Conservation (phyloP, 2,888 invertebrate genomes). For the Coenonympha arcania region DNA sequence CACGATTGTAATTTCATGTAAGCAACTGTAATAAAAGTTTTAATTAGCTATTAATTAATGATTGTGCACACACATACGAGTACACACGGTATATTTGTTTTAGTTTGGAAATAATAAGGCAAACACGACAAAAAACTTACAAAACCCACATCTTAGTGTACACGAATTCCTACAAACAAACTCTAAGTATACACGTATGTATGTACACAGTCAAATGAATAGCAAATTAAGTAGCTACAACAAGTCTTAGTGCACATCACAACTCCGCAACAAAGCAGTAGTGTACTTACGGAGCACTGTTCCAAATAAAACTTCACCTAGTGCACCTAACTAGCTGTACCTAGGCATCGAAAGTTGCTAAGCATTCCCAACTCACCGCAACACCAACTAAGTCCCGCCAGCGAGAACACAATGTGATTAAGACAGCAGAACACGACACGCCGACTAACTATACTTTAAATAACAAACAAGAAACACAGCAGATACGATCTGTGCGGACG, state of each 20-base stretch:
- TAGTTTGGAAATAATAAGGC: no score
- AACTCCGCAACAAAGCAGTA: neutral
- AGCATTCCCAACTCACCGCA: constrained; percentile 10
- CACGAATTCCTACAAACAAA: no score
- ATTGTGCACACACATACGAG: no score
- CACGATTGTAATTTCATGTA: no score
- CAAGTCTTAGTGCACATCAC: neutral
- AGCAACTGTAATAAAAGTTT: no score
- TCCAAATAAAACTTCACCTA: constrained; percentile 5
- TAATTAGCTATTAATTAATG: no score
- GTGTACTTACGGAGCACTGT: neutral
- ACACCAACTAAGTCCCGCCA: constrained; percentile 10
- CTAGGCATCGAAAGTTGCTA: constrained; percentile 4
- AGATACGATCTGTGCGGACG: constrained; percentile 39
- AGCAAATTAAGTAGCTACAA: neutral
- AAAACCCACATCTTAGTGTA: no score
- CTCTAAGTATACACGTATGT: neutral
- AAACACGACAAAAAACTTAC: no score
- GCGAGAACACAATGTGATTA: constrained; percentile 21
- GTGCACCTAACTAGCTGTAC: neutral
- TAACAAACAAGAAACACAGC: constrained; percentile 34
- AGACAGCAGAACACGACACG: constrained; percentile 21
- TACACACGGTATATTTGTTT: no score
- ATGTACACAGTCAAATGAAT: neutral
- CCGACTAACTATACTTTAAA: constrained; percentile 21